Conservation (phyloP, 1,140 invertebrate species). For the Brachionus rubens region DNA sequence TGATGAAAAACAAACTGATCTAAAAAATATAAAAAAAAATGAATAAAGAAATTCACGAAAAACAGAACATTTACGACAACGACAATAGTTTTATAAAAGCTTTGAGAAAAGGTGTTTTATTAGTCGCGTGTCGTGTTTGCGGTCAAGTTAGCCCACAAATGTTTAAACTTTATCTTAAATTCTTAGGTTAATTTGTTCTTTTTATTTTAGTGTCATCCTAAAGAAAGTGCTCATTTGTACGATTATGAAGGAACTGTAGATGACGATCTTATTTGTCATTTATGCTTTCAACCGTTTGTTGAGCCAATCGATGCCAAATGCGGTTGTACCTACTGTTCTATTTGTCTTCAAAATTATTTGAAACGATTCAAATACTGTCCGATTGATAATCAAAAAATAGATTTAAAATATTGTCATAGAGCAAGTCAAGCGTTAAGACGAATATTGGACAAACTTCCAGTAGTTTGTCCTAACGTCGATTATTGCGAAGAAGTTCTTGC, state of each 20-base stretch:
- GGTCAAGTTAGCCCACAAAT: conserved; percentile 13
- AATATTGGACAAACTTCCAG: conserved; percentile 62
- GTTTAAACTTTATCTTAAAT: not conserved
- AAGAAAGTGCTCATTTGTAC: conserved; percentile 62
- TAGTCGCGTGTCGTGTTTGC: conserved; percentile 35
- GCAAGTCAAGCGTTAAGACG: conserved; percentile 59
- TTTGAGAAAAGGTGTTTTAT: conserved; percentile 31
- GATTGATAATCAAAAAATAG: conserved; percentile 54
- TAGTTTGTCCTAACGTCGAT: conserved; percentile 62
- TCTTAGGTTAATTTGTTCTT: not conserved
- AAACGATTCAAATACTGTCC: conserved; percentile 58
- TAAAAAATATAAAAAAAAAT: not conserved
- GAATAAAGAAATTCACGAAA: not conserved
- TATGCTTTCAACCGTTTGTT: conserved; percentile 60
- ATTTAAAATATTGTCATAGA: conserved; percentile 53
- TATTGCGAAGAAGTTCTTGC: conserved; percentile 60
- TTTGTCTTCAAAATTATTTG: conserved; percentile 60
- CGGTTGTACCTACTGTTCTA: conserved; percentile 63
- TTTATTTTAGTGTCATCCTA: conserved; percentile 57
- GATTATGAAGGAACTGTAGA: conserved; percentile 63
- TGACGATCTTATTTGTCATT: conserved; percentile 63
- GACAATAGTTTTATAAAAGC: conserved; percentile 15
- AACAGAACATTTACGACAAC: conserved; percentile 20
- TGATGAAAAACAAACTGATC: conserved; percentile 26
- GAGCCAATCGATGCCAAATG: conserved; percentile 62